A percentile compares a stretch with the other conserved stretches of the same genome.
Conservation (phyloP, 1,140 invertebrate species). For the Hycleus cichorii region DNA sequence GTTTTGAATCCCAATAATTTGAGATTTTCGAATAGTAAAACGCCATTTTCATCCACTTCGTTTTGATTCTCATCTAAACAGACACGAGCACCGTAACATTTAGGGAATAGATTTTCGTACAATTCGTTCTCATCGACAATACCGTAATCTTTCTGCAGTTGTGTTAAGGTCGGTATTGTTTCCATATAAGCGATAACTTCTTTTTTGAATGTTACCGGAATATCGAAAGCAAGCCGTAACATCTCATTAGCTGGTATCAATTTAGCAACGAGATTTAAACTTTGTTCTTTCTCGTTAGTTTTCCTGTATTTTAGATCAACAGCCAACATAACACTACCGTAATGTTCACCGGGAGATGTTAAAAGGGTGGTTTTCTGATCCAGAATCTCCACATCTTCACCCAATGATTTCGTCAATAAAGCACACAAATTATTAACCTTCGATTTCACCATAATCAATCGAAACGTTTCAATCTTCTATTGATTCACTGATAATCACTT, state of each 20-base stretch:
- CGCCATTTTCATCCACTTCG: conserved; percentile 48
- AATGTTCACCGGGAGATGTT: conserved; percentile 37
- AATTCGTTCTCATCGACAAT: conserved; percentile 35
- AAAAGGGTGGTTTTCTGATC: conserved; percentile 28
- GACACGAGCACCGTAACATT: conserved; percentile 48
- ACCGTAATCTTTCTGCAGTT: conserved; percentile 45
- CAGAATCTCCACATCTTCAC: conserved; percentile 29
- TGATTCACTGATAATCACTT: too few relatives aligned
- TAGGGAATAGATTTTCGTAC: conserved; percentile 43
- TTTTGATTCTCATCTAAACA: conserved; percentile 38
- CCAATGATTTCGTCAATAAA: conserved; percentile 25
- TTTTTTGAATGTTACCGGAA: conserved; percentile 50
- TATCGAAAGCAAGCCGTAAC: conserved; percentile 49
- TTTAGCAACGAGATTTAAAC: conserved; percentile 48
- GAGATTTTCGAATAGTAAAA: conserved; percentile 52
- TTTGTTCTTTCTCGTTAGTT: conserved; percentile 28
- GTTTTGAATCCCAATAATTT: conserved; percentile 44
- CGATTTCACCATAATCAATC: conserved; percentile 23
- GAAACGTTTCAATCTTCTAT: too few relatives aligned
- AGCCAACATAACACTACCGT: conserved; percentile 36
- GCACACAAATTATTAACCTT: conserved; percentile 30
- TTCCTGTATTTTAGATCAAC: conserved; percentile 31
- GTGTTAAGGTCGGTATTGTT: conserved; percentile 44
- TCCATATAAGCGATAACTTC: conserved; percentile 50
- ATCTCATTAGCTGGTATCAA: conserved; percentile 50